These are phyloP conservation scores for Trachurus trachurus DNA, from an alignment of 2,797 vertebrate genomes.

Conservation along the genomic window DNA sequence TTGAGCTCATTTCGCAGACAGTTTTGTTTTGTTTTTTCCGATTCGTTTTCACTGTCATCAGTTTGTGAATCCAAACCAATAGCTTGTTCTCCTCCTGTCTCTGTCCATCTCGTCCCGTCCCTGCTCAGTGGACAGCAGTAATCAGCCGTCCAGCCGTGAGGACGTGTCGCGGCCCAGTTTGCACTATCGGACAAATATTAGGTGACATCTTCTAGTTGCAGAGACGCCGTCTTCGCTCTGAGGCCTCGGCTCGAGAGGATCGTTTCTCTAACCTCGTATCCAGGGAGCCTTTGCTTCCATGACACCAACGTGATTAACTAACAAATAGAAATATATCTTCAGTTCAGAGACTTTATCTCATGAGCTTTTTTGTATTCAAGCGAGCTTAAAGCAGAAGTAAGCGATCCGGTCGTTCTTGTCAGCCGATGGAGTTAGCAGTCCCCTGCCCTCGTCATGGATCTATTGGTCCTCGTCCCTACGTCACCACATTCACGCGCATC, in stretches of 20 bases:
- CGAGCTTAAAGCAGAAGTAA: too few species aligned
- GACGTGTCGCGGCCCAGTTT: constrained; percentile 2
- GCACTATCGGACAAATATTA: constrained; percentile 13
- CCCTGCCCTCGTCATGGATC: too few species aligned
- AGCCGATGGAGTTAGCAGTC: too few species aligned
- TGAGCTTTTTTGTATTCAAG: not conserved
- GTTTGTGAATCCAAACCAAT: not conserved
- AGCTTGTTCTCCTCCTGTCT: not conserved
- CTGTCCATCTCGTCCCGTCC: not conserved
- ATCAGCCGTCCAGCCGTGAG: not conserved
- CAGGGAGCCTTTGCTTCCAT: not conserved
- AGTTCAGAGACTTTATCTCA: not conserved
- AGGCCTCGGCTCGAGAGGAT: not conserved
- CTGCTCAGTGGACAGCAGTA: not conserved
- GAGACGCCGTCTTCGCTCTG: not conserved
- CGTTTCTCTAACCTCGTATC: constrained; percentile 4
- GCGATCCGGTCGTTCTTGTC: too few species aligned
- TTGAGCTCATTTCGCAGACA: too few species aligned
- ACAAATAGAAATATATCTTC: not conserved
- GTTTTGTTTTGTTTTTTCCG: too few species aligned
- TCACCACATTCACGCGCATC: too few species aligned
- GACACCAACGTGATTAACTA: not conserved
- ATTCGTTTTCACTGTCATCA: too few species aligned
- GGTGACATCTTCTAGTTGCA: constrained; percentile 2
- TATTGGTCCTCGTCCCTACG: too few species aligned